These are phyloP conservation scores for Autographa gamma DNA, from an alignment of 2,888 invertebrate species.

Conservation along the genomic window DNA sequence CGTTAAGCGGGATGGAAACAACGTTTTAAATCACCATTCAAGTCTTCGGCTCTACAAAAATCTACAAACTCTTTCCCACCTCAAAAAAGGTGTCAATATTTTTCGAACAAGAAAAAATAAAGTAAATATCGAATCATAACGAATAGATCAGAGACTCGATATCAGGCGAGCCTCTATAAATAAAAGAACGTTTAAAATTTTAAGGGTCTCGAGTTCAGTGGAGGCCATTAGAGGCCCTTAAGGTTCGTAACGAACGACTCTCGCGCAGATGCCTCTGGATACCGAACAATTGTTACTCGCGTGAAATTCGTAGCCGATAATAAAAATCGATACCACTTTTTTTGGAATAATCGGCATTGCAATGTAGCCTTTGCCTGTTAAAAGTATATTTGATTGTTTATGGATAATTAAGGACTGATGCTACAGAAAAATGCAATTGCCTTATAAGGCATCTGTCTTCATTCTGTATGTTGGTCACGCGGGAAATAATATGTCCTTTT, in stretches of 20 bases:
- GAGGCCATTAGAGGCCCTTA: slow-evolving; percentile 86
- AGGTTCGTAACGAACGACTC: slow-evolving; percentile 78
- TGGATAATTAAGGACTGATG: slow-evolving; percentile 32
- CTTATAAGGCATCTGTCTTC: slow-evolving; percentile 19
- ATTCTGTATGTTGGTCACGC: slow-evolving; percentile 22
- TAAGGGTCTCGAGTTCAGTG: slow-evolving; percentile 80
- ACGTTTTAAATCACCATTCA: background rate
- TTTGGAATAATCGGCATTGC: slow-evolving; percentile 53
- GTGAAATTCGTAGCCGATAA: slow-evolving; percentile 76
- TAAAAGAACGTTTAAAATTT: slow-evolving; percentile 86
- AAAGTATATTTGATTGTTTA: slow-evolving; percentile 43
- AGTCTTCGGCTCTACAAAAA: background rate
- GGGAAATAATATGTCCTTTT: slow-evolving; percentile 29
- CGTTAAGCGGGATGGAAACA: slow-evolving; percentile 14
- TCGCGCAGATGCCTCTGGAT: slow-evolving; percentile 78
- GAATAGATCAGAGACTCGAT: slow-evolving; percentile 77
- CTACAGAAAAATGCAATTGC: background rate
- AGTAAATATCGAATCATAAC: slow-evolving; percentile 75
- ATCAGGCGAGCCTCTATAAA: slow-evolving; percentile 82
- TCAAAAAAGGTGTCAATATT: slow-evolving; percentile 32
- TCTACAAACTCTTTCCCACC: background rate
- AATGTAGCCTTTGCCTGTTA: slow-evolving; percentile 53
- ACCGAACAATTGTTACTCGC: slow-evolving; percentile 81
- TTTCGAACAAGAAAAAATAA: slow-evolving; percentile 40
- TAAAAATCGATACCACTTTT: slow-evolving; percentile 66